phyloP scores from a whole-genome alignment of 2,113 vertebrate genomes.

The Platysternon megacephalum region DNA sequence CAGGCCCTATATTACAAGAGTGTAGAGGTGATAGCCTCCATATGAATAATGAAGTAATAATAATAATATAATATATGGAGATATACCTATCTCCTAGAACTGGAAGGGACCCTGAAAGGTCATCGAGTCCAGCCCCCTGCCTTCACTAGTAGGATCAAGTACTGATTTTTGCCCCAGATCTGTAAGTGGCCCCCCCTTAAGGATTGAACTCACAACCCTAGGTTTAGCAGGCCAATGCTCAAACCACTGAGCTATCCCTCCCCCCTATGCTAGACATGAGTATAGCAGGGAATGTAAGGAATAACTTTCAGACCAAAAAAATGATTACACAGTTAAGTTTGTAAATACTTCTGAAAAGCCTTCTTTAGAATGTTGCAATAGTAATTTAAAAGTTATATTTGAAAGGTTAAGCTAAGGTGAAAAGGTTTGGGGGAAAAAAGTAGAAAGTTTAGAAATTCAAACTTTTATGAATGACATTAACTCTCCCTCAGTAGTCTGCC shows the following conservation, averaged over 20 bases:
- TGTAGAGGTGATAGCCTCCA: not conserved
- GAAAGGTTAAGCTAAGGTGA: not conserved
- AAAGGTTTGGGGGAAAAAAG: not conserved
- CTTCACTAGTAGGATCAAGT: no score
- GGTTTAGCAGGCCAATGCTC: no score
- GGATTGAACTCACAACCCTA: no score
- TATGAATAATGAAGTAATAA: not conserved
- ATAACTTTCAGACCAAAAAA: not conserved
- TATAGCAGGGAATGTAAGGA: not conserved
- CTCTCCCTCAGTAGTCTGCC: not conserved
- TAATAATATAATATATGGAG: no score
- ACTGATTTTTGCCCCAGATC: no score
- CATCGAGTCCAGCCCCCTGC: no score
- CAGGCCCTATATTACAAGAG: accelerated
- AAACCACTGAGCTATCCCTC: no score
- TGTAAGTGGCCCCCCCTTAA: no score
- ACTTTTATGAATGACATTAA: not conserved
- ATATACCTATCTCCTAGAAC: no score
- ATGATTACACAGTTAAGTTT: not conserved
- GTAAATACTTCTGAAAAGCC: not conserved
- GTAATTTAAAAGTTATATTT: not conserved
- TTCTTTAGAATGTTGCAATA: not conserved
- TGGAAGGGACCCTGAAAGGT: no score
- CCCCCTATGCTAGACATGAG: no score
- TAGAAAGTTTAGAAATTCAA: not conserved